Evolutionary conservation across 2,888 invertebrate species (phyloP).

Genomic region (Perizoma flavofasciatum): DNA sequence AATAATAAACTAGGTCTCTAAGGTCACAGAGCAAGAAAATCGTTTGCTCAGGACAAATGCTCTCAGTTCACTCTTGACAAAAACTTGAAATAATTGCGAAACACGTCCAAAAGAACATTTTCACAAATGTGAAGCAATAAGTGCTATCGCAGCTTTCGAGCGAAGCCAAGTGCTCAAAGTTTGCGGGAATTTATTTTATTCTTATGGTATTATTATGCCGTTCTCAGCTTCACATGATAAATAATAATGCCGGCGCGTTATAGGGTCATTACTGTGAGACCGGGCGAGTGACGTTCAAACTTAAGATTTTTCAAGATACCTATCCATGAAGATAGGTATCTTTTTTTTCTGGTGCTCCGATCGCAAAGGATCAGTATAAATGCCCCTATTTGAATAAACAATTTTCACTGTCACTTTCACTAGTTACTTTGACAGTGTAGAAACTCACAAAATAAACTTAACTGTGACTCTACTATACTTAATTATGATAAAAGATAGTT

Average conservation of each 20-base stretch:
- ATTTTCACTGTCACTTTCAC: too few relatives aligned
- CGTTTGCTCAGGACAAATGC: too few relatives aligned
- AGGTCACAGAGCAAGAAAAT: background rate
- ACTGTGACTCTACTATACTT: too few relatives aligned
- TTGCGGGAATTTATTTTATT: slow-evolving; percentile 79
- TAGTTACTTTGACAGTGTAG: too few relatives aligned
- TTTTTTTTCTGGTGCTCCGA: background rate
- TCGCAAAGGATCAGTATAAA: too few relatives aligned
- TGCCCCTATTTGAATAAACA: too few relatives aligned
- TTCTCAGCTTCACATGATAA: slow-evolving; percentile 82
- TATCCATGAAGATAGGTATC: too few relatives aligned
- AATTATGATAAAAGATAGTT: too few relatives aligned
- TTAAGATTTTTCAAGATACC: slow-evolving; percentile 17
- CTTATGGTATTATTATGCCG: slow-evolving; percentile 82
- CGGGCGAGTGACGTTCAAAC: slow-evolving; percentile 62
- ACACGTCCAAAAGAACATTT: slow-evolving; percentile 62
- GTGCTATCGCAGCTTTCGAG: slow-evolving; percentile 71
- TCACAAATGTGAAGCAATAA: slow-evolving; percentile 74
- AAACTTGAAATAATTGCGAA: slow-evolving; percentile 54
- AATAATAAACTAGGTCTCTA: slow-evolving; percentile 16
- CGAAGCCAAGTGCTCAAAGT: slow-evolving; percentile 75
- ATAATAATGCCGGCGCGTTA: slow-evolving; percentile 80
- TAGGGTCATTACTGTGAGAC: slow-evolving; percentile 78
- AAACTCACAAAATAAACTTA: too few relatives aligned
- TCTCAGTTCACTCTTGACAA: slow-evolving; percentile 4